A percentile compares a stretch with the other conserved stretches of the same genome.
These are phyloP conservation scores for Adelges cooleyi DNA, from an alignment of 1,140 invertebrate species.

Conservation along the genomic window DNA sequence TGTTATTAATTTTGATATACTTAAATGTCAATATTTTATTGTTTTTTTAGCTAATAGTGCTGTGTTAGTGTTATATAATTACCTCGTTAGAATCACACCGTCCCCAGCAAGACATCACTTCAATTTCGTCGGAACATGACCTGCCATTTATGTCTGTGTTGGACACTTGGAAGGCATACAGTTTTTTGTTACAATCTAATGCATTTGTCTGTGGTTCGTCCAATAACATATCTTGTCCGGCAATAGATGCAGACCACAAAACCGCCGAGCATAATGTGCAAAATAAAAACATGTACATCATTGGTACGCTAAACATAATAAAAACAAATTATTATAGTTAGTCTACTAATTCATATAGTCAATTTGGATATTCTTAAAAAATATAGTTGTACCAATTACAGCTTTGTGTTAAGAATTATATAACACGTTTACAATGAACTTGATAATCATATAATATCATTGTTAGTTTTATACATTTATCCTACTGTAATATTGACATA, in stretches of 20 bases:
- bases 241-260: neutral
- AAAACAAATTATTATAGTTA: too few relatives aligned
- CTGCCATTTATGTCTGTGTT: constrained; percentile 51
- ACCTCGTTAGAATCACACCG: constrained; percentile 70
- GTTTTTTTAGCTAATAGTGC: too few relatives aligned
- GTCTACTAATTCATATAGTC: too few relatives aligned
- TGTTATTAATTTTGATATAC: too few relatives aligned
- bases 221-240: neutral
- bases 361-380: too few relatives aligned
- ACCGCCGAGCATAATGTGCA: neutral
- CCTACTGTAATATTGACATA: too few relatives aligned
- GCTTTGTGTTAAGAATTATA: too few relatives aligned
- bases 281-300: neutral
- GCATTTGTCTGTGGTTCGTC: constrained; percentile 34
- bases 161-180: constrained; percentile 41
- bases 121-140: constrained; percentile 57
- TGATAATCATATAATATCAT: too few relatives aligned
- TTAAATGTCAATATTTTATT: too few relatives aligned
- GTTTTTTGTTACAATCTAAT: constrained; percentile 41
- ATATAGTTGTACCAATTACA: too few relatives aligned
- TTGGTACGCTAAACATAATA: neutral
- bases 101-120: constrained; percentile 67
- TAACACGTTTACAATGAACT: too few relatives aligned
- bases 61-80: constrained; percentile 30
- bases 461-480: too few relatives aligned